phyloP scores from a whole-genome alignment of 2,888 invertebrate species.

The Digitonthophagus gazella region DNA sequence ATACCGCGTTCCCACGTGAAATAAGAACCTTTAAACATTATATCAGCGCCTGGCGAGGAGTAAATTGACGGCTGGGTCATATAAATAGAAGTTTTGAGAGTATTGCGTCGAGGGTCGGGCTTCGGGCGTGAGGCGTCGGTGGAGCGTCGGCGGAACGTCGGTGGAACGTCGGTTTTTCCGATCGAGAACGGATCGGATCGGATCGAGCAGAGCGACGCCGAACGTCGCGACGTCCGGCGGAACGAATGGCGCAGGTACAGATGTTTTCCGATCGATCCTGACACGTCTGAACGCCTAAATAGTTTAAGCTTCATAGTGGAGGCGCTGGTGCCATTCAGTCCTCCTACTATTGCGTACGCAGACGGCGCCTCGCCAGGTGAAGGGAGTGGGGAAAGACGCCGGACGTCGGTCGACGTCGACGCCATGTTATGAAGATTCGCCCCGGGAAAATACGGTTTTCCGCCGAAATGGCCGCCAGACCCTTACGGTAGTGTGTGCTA shows the following conservation, averaged over 20 bases:
- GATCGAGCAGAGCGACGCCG: not conserved
- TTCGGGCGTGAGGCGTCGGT: not conserved
- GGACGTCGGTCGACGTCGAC: constrained; percentile 41
- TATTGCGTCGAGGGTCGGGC: too few relatives aligned
- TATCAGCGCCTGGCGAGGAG: not conserved
- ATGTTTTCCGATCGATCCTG: constrained; percentile 29
- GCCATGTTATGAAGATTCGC: constrained; percentile 35
- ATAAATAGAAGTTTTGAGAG: not conserved
- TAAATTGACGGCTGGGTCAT: not conserved
- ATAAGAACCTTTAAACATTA: not conserved
- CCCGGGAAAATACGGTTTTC: constrained; percentile 6
- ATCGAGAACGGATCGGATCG: constrained; percentile 16
- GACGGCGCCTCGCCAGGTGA: constrained; percentile 29
- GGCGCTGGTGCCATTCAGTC: constrained; percentile 26
- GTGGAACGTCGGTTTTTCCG: constrained; percentile 15
- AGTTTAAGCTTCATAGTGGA: constrained; percentile 21
- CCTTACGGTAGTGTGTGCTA: not conserved
- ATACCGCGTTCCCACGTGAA: not conserved
- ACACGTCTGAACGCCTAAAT: constrained; percentile 26
- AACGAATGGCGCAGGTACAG: constrained; percentile 30
- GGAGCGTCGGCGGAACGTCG: constrained; percentile 6
- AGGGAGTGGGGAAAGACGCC: constrained; percentile 32
- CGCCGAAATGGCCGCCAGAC: not conserved
- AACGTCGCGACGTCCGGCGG: constrained; percentile 7
- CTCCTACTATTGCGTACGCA: constrained; percentile 6